Base-by-base conservation (phyloP, 2,113 vertebrate genomes). In the Vidua chalybeata region DNA sequence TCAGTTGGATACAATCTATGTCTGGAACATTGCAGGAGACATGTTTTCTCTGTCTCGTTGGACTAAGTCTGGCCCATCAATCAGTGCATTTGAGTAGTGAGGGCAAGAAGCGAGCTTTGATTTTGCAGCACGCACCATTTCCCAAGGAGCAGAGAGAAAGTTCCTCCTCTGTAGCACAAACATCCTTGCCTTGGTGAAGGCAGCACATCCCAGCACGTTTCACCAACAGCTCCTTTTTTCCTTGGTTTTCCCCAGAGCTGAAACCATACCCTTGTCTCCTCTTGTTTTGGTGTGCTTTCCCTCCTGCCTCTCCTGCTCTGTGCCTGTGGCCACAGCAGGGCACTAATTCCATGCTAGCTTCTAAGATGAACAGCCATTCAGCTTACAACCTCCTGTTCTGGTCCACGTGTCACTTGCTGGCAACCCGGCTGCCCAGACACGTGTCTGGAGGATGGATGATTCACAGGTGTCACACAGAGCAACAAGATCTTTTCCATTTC, bases 151-250 rank as follows among this genome's bases (percentile, higher is more conserved):
- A 68, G 46, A 51, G 31, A 58, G 54, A 28, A 77, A 43, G 26
- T 4, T 17, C 68, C 26, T 84, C 7, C 46, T 46, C 43, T 82
- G 11, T 28, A 72, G 37, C 46, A 33, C 24, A 69, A 20, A 21
- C 28, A 26, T 49, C 31, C 23, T 33, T 28, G 24, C 46, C 54
- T 41, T 28, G 24, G 7, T 43, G 54, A 79, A 69, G 37, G 23
- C 54, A 64, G 20, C 1, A 3, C 21, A 41, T 64, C n/a, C 18
- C 27, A 48, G 23, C 18, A 2, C 1, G 0, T 59, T 33, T 43
- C 35, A 67, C 13, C 46, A 48, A 6, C 4, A 61, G 16, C 23
- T 79, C 22, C 8, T 27, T 17, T 58, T 41, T 63, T 22, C 31
- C 8, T 0, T 35, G 31, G 30, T 45, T 86, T 88, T 24, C 26